A percentile compares a stretch with the other conserved stretches of the same genome.
Conservation (phyloP, 2,113 vertebrate genomes). For the Passer domesticus region DNA sequence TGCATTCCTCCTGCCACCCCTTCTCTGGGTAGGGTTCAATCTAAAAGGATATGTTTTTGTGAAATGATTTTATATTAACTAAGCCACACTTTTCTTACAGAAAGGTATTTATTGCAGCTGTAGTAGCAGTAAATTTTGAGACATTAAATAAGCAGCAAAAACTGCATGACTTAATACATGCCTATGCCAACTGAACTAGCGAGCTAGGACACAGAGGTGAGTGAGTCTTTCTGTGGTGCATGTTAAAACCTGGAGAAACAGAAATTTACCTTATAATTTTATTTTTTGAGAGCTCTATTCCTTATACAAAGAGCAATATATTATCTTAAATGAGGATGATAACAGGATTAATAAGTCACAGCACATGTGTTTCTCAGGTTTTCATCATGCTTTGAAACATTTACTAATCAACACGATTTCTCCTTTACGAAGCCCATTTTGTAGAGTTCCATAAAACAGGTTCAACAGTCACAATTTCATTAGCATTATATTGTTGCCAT, state of each 20-base stretch:
- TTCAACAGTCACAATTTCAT: constrained; percentile 68
- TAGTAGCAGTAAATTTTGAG: not conserved
- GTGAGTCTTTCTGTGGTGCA: not conserved
- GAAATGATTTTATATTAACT: not conserved
- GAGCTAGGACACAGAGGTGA: not conserved
- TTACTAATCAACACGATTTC: constrained; percentile 14
- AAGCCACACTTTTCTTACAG: not conserved
- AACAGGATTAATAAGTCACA: constrained; percentile 4
- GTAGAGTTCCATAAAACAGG: constrained; percentile 56
- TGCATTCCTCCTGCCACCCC: accelerated
- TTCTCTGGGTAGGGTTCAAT: not conserved
- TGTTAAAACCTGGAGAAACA: not conserved
- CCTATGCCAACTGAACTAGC: not conserved
- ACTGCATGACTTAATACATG: not conserved
- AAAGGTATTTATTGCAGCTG: not conserved
- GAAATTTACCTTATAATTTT: not conserved
- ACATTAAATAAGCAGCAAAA: not conserved
- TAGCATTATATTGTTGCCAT: constrained; percentile 69
- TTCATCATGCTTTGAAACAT: constrained; percentile 20
- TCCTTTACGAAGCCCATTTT: constrained; percentile 34
- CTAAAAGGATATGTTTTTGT: not conserved
- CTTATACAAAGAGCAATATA: not conserved
- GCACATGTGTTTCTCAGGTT: not conserved
- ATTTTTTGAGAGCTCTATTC: not conserved
- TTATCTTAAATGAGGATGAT: not conserved